phyloP scores from a whole-genome alignment of 1,140 invertebrate species.

The Sycophila sp. region DNA sequence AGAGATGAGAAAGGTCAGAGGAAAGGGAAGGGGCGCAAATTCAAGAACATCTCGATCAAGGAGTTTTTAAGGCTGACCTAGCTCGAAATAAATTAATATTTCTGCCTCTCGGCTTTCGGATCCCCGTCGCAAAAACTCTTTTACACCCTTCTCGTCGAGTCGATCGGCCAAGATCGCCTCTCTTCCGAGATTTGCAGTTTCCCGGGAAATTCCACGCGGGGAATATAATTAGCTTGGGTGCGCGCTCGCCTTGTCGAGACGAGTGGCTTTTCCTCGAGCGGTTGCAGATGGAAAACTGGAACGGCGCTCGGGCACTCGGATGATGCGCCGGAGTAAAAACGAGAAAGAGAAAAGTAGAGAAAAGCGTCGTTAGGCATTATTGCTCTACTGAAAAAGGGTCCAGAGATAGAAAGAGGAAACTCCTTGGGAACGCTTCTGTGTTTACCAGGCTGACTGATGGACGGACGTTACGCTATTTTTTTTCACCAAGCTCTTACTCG shows the following conservation, averaged over 20 bases:
- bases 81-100: conserved; percentile 37
- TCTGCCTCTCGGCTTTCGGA: not conserved
- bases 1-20: too few species aligned
- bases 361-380: not conserved
- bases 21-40: not conserved
- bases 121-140: not conserved
- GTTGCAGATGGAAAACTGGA: not conserved
- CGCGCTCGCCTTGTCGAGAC: too few species aligned
- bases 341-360: not conserved
- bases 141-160: not conserved
- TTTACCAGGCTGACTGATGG: not conserved
- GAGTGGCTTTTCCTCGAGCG: not conserved
- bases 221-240: conserved; percentile 27
- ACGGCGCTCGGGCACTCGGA: not conserved
- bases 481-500: not conserved
- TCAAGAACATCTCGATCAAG: not conserved
- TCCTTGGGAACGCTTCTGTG: not conserved
- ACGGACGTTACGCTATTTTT: not conserved
- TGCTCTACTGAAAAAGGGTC: too few species aligned
- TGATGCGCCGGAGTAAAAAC: not conserved
- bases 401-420: not conserved
- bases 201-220: not conserved
- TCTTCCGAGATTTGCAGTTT: conserved; percentile 29
- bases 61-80: not conserved
- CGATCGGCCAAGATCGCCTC: too few species aligned